phyloP scores from a whole-genome alignment of 2,797 vertebrate genomes.

The Delichon dasypus region DNA sequence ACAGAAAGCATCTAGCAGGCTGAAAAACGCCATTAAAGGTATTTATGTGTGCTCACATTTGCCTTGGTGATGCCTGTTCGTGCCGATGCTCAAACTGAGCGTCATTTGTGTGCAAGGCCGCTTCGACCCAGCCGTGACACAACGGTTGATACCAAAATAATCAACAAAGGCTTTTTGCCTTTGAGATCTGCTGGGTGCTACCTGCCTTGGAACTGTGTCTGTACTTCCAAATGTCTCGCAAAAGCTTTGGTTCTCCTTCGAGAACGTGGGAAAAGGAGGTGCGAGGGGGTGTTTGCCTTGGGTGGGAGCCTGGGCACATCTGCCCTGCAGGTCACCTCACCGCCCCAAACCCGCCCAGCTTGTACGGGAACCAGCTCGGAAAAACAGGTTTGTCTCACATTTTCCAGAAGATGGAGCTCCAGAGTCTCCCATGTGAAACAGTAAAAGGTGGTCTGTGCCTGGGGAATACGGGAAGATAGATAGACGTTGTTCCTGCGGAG shows the following conservation, averaged over 20 bases:
- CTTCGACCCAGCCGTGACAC: not conserved
- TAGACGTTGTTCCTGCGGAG: not conserved
- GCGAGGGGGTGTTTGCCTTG: not conserved
- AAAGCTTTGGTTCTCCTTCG: not conserved
- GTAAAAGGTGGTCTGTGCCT: not conserved
- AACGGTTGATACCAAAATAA: not conserved
- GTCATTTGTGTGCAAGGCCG: not conserved
- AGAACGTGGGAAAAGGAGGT: not conserved
- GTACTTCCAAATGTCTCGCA: not conserved
- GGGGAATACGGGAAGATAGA: not conserved
- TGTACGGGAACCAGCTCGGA: not conserved
- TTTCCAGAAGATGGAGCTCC: slow-evolving; percentile 64
- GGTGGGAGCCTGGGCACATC: not conserved
- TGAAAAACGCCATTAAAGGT: not conserved
- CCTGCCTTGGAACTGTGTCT: not conserved
- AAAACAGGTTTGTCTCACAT: not conserved
- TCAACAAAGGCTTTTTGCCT: not conserved
- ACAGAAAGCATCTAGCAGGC: not conserved
- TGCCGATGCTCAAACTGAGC: not conserved
- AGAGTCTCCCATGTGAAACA: slow-evolving; percentile 24
- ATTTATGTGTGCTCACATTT: not conserved
- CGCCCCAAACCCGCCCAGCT: not conserved
- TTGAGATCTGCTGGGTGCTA: accelerated
- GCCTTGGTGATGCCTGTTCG: not conserved
- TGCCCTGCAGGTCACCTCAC: accelerated